Percentiles rank a stretch among this genome's conserved stretches.
Conservation (phyloP, 2,113 vertebrate species). For the Probosciger aterrimus region DNA sequence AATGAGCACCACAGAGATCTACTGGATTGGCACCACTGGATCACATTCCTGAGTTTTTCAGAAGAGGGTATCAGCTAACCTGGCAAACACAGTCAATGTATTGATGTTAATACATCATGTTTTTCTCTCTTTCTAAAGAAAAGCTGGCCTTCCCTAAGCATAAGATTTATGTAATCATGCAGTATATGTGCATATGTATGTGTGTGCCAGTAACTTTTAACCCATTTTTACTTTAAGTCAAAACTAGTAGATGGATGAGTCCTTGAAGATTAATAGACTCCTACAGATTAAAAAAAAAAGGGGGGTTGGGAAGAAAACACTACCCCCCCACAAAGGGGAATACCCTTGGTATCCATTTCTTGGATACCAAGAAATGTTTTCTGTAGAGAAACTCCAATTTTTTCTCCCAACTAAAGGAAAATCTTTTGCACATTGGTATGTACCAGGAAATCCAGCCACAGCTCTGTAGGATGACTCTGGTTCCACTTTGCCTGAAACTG, state of each 20-base stretch:
- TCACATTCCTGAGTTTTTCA: background rate
- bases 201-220: background rate
- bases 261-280: background rate
- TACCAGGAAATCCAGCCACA: background rate
- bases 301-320: background rate
- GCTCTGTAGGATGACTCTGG: background rate
- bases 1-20: background rate
- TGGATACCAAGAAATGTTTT: background rate
- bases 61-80: background rate
- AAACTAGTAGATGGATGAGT: background rate
- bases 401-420: background rate
- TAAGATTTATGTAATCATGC: background rate
- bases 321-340: accelerated
- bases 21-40: background rate
- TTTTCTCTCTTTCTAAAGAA: background rate
- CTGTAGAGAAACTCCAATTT: background rate
- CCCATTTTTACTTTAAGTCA: background rate
- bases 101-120: background rate
- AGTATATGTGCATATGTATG: background rate
- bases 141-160: accelerated
- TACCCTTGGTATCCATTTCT: background rate
- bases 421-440: background rate
- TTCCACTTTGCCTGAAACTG: background rate
- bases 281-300: background rate
- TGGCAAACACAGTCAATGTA: background rate